Evolutionary conservation across 2,888 invertebrate genomes (phyloP).

Genomic region (Clanis bilineata): DNA sequence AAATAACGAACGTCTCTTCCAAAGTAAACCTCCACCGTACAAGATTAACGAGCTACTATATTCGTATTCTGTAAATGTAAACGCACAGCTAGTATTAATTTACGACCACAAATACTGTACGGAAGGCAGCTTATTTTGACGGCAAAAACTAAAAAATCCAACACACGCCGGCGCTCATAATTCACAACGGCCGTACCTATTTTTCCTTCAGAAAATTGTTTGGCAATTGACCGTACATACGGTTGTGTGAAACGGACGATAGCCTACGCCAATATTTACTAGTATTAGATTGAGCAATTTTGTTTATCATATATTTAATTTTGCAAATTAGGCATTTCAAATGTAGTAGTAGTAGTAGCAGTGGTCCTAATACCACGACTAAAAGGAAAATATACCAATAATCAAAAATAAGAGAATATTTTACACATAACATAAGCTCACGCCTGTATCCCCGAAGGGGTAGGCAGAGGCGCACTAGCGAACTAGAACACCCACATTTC

Average conservation of each 20-base stretch:
- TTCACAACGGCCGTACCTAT: slow-evolving; percentile 3
- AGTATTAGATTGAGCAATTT: no score
- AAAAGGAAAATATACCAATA: no score
- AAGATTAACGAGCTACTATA: background rate
- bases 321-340: no score
- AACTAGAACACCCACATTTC: no score
- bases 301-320: no score
- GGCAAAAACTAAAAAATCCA: slow-evolving; percentile 11
- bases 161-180: slow-evolving; percentile 4
- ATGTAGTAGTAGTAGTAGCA: no score
- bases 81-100: background rate
- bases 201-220: slow-evolving; percentile 15
- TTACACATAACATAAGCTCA: no score
- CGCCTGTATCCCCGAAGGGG: no score
- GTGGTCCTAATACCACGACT: no score
- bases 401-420: no score
- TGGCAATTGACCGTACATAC: background rate
- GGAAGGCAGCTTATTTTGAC: background rate
- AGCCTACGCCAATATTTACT: background rate
- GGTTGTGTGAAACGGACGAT: background rate
- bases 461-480: no score
- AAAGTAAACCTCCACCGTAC: background rate
- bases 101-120: background rate
- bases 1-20: background rate
- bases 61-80: background rate